A percentile compares a stretch with the other conserved stretches of the same genome.
These are phyloP conservation scores for Callipepla californica DNA, from an alignment of 2,113 vertebrate genomes.

Conservation along the genomic window DNA sequence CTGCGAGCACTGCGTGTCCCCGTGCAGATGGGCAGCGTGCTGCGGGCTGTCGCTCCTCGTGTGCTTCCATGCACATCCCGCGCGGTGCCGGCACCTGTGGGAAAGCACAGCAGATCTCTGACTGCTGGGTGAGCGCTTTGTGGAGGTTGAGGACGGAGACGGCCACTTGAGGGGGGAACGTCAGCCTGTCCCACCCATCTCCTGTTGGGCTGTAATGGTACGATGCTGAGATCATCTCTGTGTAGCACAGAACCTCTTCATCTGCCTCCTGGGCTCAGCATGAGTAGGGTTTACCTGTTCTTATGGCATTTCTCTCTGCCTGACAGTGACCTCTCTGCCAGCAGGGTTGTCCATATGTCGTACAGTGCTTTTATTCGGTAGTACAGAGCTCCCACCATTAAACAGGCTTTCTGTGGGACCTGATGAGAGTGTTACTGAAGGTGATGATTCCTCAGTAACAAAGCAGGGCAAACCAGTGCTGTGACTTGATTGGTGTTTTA, in stretches of 20 bases:
- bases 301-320: neutral
- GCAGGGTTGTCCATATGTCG: neutral
- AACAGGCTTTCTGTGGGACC: neutral
- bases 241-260: neutral
- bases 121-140: neutral
- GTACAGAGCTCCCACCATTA: neutral
- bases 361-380: neutral
- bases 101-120: neutral
- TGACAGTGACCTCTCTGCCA: neutral
- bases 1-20: neutral
- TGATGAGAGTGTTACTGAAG: fast-evolving
- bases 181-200: neutral
- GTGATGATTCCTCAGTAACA: neutral
- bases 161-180: neutral
- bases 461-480: neutral
- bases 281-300: neutral
- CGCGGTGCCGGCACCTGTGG: fast-evolving
- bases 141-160: neutral
- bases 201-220: neutral
- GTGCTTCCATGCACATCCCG: neutral
- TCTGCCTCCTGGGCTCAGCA: neutral
- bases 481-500: neutral
- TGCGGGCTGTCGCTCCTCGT: neutral
- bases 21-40: neutral
- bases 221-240: no score